Base-by-base conservation (phyloP, 2,113 vertebrate genomes). In the Chitala chitala region DNA sequence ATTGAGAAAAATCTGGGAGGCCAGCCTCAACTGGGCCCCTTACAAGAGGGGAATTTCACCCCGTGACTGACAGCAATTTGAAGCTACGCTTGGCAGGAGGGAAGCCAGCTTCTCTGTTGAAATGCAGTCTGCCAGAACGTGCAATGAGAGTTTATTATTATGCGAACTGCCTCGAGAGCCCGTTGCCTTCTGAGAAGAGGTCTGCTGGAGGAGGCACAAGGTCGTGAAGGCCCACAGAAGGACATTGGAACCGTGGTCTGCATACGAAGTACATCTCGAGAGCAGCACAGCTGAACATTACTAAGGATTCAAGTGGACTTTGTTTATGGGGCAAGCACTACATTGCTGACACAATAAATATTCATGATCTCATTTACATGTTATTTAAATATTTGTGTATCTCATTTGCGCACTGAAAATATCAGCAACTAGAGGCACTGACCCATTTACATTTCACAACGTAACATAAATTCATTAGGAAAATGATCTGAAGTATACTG, bases 1-100 rank as follows among this genome's bases (percentile, higher is more conserved):
- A 22, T 29, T 61, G 56, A 75, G 54, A 75, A 38, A 64, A 69
- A 74, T 54, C 73, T 75, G 65, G 78, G 75, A 36, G 36, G n/a
- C 51, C 50, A 46, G 63, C 68, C 36, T 55, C 73, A 81, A 77
- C 75, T 78, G 77, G 69, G 65, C 26, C 33, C 64, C 9, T 44
- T 24, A 75, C 74, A 75, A 75, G 72, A 51, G 64, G 54, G 65
- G 36, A 55, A 56, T 78, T 72, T 78, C 74, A 74, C 55, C 26
- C 48, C 0, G 51, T 71, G 50, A 76, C 71, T 31, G 63, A 48
- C 33, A 40, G n/a, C 53, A 58, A 61, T 69, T 53, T 69, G 64
- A 38, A 64, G n/a, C 53, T 29, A 12, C 10, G 68, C 55, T 26
- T 51, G 68, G 31, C n/a, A 48, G 54, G 40, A 24, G 61, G 53